Percentiles rank a stretch among this genome's conserved stretches.
phyloP scores from a whole-genome alignment of 2,888 invertebrate species.

The Hybos culiciformis region DNA sequence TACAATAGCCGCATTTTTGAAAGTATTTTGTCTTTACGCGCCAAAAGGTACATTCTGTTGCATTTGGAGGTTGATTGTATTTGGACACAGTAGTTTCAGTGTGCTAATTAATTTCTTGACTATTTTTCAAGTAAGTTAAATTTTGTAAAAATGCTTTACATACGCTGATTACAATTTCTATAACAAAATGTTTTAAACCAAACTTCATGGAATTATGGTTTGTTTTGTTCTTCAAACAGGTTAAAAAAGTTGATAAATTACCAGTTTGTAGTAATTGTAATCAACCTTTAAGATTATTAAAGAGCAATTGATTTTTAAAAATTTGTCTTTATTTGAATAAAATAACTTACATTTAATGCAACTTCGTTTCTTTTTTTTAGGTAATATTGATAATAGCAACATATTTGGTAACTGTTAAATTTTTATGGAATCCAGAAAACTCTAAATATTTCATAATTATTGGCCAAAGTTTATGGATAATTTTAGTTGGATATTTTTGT shows the following conservation, averaged over 20 bases:
- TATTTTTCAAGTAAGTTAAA: constrained; percentile 26
- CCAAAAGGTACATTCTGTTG: constrained; percentile 45
- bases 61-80: constrained; percentile 35
- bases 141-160: no score
- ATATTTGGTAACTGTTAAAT: constrained; percentile 55
- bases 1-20: constrained; percentile 24
- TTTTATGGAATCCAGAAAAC: constrained; percentile 63
- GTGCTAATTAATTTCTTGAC: constrained; percentile 27
- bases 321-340: no score
- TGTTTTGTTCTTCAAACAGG: no score
- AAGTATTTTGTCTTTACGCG: constrained; percentile 40
- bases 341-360: neutral
- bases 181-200: no score
- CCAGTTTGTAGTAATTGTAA: no score
- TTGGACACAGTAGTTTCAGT: constrained; percentile 29
- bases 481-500: constrained; percentile 59
- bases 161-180: neutral
- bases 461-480: constrained; percentile 61
- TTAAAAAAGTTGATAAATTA: no score
- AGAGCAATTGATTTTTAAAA: no score
- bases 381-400: constrained; percentile 49
- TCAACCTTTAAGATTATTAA: no score
- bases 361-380: constrained; percentile 36
- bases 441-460: constrained; percentile 50
- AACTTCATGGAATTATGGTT: no score